Evolutionary conservation across 2,797 vertebrate genomes (phyloP), one percentile per base, ranked within the genome.

Genomic region (Bufotes viridis): DNA sequence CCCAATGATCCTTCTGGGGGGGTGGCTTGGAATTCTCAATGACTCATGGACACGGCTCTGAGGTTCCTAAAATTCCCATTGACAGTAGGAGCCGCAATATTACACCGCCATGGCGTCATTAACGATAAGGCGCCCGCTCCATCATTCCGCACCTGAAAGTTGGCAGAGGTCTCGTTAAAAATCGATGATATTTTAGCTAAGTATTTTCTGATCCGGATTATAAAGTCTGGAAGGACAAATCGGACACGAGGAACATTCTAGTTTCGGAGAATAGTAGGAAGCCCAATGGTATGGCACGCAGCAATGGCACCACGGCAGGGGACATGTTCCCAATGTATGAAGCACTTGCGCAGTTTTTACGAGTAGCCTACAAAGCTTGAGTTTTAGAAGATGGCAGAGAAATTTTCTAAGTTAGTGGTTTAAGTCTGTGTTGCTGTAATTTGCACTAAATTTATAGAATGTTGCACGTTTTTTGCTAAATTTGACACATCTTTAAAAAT

Each of bases 1-100:
- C 78, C 61, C 60, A 82, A 86, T 49, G 18, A 78, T 18, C 61
- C 14, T 75, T 20, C 13, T 3, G 58, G 14, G 42, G 51, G 49
- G 34, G 12, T 15, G 8, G 61, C 61, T 17, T 26, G 26, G 82
- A 84, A 84, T 88, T 34, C 76, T 61, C 76, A 88, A 85, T 81
- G 76, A 80, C 15, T 57, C 22, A 22, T 63, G 65, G 81, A 79
- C 61, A 15, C n/a, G 3, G 22, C 22, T 65, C 34, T 29, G 24
- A 76, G 65, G 49, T 57, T 75, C 63, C 20, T 34, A 81, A 65
- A 58, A 61, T 22, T 81, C 69, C 86, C 58, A 63, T 20, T 29
- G 70, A 69, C 42, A 24, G 49, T 76, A 82, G 60, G 69, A 76
- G 55, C 60, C 20, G 61, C n/a, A 78, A 86, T 75, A 69, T 79